Evolutionary conservation across 2,888 invertebrate species (phyloP), one percentile per base, ranked within the genome.

Genomic region (Sisyra terminalis): DNA sequence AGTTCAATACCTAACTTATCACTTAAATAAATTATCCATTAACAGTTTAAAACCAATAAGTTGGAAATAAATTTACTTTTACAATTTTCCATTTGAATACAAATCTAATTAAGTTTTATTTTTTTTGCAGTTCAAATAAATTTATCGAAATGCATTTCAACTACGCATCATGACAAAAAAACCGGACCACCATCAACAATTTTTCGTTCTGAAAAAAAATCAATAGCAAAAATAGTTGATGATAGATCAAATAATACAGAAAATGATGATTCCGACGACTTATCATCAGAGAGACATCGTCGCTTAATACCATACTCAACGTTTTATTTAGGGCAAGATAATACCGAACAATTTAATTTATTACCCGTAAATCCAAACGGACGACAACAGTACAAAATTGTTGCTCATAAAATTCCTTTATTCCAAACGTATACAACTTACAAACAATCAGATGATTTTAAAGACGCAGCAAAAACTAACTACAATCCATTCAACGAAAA

Each of bases 281-380:
- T 7, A 24, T 24, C 24, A 24, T 71, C 72, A 42, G 78, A 84
- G 60, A 69, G 86, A 40, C 78, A 78, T 55, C 73, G 86, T 52
- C 69, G 87, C 48, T 60, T 87, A 39, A 78, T 87, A 53, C 87
- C 86, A 2, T 86, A 86, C 57, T 80, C 82, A 73, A 83, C 82
- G 29, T 87, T 78, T 60, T 86, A 85, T 58, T 7, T 36, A 57
- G 51, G 44, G 49, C 40, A 66, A 51, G 66, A 67, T 14, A 24
- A 24, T 69, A 68, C 46, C 56, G 67, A 46, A 50, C 67, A 43
- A 64, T 65, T 3, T 63, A 66, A 47, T 64, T 65, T 65, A 7
- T 66, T 67, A 3, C 60, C 66, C 30, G 64, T 64, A 56, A 66
- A 67, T 31, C 61, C 58, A 16, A 66, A 64, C 53, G 49, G 65